Base-by-base conservation (phyloP, 2,797 vertebrate genomes). In the Luscinia luscinia region DNA sequence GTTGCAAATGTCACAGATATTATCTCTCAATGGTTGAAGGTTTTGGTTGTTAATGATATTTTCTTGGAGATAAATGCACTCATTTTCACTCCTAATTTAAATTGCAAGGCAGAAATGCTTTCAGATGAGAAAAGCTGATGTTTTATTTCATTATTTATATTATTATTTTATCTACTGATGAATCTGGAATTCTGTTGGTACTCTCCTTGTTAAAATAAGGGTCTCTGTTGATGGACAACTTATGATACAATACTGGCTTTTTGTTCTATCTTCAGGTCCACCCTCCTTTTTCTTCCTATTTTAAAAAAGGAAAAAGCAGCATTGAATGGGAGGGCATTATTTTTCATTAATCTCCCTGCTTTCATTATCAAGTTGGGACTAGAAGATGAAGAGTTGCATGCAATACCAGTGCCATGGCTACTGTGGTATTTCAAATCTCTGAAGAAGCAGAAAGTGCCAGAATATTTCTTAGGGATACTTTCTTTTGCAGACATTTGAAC, bases 1-100 rank as follows among this genome's bases (percentile, higher is more conserved):
- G 34, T 62, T 72, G 41, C 58, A 88, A 78, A 91, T 94, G 62
- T 95, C 91, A 95, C 73, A 81, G 52, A 73, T 86, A 90, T 90
- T 88, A 28, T 63, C 59, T 79, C 77, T 81, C 74, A 66, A 0
- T 54, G 41, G 73, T n/a, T 89, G 84, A 94, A 88, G 48, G 34
- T 79, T 90, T 91, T 78, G 30, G 46, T 63, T 57, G 32, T 83
- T 92, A 78, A 58, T 81, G n/a, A 61, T 51, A 68, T 88, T 89
- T 94, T 63, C 22, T 45, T 93, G 38, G 55, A 81, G 82, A 82
- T 75, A 93, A 87, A 89, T 74, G 27, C 46, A 66, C 26, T 85
- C 6, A 66, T 89, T 90, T 93, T 85, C 43, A 61, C 30, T 80
- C 72, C 64, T 68, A 67, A 41, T 85, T 93, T 72, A 83, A 78